These are phyloP conservation scores for Callionymus lyra DNA, from an alignment of 2,113 vertebrate genomes.

Conservation along the genomic window DNA sequence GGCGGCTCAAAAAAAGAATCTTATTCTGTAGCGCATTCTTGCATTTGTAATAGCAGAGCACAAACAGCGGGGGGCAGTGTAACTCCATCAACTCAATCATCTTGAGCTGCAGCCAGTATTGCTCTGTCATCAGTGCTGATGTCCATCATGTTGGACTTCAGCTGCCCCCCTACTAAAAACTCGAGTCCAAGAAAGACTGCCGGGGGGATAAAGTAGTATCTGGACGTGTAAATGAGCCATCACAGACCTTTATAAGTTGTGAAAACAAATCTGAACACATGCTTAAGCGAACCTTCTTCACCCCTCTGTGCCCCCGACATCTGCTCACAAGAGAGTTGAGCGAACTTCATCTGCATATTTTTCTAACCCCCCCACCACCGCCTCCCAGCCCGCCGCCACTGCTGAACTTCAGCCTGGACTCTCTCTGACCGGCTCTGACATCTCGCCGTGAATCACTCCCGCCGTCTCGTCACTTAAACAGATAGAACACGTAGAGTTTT, in stretches of 20 bases:
- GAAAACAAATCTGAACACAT: constrained; percentile 2
- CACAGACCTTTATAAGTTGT: no score
- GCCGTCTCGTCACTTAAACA: constrained; percentile 1
- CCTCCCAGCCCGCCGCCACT: no score
- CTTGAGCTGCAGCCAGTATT: no score
- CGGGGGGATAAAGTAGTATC: constrained; percentile 34
- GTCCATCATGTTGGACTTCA: no score
- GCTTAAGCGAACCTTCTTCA: constrained; percentile 1
- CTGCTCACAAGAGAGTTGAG: constrained; percentile 15
- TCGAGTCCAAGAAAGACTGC: constrained; percentile 13
- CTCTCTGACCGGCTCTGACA: constrained; percentile 13
- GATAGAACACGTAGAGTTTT: no score
- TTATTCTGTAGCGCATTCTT: no score
- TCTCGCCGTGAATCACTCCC: constrained; percentile 11
- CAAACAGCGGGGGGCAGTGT: constrained; percentile 47
- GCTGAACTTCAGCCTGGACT: constrained; percentile 15
- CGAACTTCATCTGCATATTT: constrained; percentile 19
- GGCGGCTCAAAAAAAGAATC: no score
- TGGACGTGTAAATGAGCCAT: no score
- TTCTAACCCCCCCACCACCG: no score
- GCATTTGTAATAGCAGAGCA: constrained; percentile 2
- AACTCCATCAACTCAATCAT: constrained; percentile 5
- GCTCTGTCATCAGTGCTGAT: no score
- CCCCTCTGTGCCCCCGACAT: constrained; percentile 11
- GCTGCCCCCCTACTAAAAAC: constrained; percentile 4